These are phyloP conservation scores for Platichthys stellatus DNA, from an alignment of 2,113 vertebrate species.

Conservation along the genomic window DNA sequence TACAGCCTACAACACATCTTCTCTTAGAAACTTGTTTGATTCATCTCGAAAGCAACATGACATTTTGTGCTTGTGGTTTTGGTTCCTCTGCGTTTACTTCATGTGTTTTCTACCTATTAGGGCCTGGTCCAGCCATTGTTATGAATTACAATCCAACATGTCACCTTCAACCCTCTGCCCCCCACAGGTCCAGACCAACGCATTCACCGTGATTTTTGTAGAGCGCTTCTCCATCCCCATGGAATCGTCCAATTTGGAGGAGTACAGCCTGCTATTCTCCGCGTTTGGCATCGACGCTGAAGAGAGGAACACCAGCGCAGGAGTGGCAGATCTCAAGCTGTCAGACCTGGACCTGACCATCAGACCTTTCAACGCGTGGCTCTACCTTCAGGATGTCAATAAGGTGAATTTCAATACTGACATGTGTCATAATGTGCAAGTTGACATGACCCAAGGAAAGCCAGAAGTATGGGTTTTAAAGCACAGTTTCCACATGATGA, in stretches of 20 bases:
- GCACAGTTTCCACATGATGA: not conserved
- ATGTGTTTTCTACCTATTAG: too few species aligned
- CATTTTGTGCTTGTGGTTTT: constrained; percentile 6
- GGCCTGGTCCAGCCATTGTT: too few species aligned
- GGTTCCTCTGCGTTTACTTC: not conserved
- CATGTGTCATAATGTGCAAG: not conserved
- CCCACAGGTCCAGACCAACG: constrained; percentile 89
- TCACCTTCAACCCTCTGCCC: not conserved
- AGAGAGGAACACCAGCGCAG: constrained; percentile 89
- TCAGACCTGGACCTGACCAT: constrained; percentile 89
- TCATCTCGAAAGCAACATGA: not conserved
- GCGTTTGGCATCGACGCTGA: constrained; percentile 91
- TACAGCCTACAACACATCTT: not conserved
- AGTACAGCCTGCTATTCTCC: constrained; percentile 90
- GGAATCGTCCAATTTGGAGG: constrained; percentile 86
- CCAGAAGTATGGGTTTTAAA: not conserved
- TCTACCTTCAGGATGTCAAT: constrained; percentile 95
- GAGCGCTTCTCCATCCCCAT: constrained; percentile 91
- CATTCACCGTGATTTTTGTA: constrained; percentile 90
- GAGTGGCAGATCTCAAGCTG: constrained; percentile 92
- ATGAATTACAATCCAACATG: not conserved
- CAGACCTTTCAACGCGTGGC: constrained; percentile 94
- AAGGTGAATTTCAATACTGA: constrained; percentile 81
- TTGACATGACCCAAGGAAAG: not conserved
- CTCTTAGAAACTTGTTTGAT: not conserved